Conservation (phyloP, 2,888 invertebrate species). For the Nasonia oneida region DNA sequence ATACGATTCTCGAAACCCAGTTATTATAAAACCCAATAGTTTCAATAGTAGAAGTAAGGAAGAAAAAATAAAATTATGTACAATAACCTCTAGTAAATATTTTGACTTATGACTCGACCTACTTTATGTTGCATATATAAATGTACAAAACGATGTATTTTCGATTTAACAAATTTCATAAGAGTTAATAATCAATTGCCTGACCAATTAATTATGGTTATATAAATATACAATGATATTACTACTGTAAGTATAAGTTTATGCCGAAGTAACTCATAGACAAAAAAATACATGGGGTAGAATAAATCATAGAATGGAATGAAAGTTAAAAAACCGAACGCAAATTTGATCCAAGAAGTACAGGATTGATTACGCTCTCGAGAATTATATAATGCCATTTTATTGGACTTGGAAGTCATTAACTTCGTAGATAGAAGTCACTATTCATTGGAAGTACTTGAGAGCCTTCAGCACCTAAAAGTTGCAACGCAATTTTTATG, state of each 20-base stretch:
- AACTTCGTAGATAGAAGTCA: constrained; percentile 30
- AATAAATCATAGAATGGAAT: background rate
- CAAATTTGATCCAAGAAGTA: background rate
- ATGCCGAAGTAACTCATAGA: background rate
- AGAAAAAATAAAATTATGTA: constrained; percentile 46
- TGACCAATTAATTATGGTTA: background rate
- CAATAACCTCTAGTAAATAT: constrained; percentile 42
- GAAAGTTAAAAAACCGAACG: background rate
- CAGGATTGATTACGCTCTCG: background rate
- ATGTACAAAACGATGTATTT: constrained; percentile 47
- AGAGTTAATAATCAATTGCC: constrained; percentile 27
- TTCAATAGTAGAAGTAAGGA: constrained; percentile 14
- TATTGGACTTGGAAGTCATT: background rate
- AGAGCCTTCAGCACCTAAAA: constrained; percentile 45
- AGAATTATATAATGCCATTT: constrained; percentile 22
- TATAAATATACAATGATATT: constrained; percentile 18
- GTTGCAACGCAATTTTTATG: background rate
- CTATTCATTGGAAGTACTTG: constrained; percentile 41
- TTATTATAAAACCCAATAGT: constrained; percentile 8
- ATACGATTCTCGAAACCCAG: background rate
- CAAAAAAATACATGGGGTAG: constrained; percentile 31
- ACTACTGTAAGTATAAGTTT: constrained; percentile 17
- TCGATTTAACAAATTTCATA: constrained; percentile 18
- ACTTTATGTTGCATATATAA: constrained; percentile 38
- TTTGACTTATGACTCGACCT: constrained; percentile 52